Conservation (phyloP, 2,797 vertebrate species). For the Trachurus trachurus region DNA sequence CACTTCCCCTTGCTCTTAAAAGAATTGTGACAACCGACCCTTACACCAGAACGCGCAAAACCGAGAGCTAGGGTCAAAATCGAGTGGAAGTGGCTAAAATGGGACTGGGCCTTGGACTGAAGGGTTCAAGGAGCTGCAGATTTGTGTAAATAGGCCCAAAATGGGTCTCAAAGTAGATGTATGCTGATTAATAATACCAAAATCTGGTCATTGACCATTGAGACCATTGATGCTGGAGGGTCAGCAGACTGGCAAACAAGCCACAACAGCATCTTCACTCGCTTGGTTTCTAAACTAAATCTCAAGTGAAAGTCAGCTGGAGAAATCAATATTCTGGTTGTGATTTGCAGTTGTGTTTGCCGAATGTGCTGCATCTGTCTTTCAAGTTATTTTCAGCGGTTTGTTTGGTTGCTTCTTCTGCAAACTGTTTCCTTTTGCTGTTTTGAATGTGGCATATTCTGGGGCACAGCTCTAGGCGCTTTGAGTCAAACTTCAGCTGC, state of each 20-base stretch:
- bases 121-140: neutral
- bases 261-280: too few species aligned
- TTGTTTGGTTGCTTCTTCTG: neutral
- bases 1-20: too few species aligned
- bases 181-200: neutral
- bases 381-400: constrained; percentile 4
- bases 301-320: neutral
- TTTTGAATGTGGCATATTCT: neutral
- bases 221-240: neutral
- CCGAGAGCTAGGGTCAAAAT: too few species aligned
- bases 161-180: neutral
- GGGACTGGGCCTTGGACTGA: neutral
- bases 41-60: too few species aligned
- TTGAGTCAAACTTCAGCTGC: neutral
- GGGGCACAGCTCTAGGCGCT: neutral
- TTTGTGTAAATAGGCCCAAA: neutral
- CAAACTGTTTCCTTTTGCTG: neutral
- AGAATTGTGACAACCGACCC: too few species aligned
- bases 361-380: neutral
- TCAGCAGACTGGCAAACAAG: neutral
- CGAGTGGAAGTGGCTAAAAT: too few species aligned
- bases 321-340: neutral
- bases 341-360: neutral
- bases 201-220: accelerated
- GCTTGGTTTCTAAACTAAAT: neutral